Percentiles rank a stretch among this genome's conserved stretches.
phyloP scores from a whole-genome alignment of 2,113 vertebrate species.

The Bombycilla garrulus region DNA sequence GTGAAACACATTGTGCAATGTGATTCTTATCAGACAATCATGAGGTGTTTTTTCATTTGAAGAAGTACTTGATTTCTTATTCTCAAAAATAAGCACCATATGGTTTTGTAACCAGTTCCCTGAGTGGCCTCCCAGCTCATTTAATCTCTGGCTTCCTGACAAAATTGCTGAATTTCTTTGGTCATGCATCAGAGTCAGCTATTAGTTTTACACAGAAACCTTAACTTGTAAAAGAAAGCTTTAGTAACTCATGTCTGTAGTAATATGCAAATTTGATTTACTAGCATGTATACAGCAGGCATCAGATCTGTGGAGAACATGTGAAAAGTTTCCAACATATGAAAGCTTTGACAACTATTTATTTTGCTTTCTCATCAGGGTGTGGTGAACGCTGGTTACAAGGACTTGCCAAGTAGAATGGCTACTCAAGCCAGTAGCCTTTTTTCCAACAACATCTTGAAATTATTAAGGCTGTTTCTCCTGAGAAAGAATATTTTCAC shows the following conservation, averaged over 20 bases:
- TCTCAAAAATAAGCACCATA: constrained; percentile 70
- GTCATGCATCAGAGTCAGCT: constrained; percentile 31
- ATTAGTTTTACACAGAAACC: constrained; percentile 45
- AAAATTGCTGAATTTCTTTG: constrained; percentile 43
- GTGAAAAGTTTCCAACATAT: constrained; percentile 26
- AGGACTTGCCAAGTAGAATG: constrained; percentile 84
- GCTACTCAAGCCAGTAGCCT: constrained; percentile 84
- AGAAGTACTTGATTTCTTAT: constrained; percentile 57
- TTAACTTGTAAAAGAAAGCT: constrained; percentile 56
- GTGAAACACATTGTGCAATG: constrained; percentile 17
- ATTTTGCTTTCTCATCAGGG: constrained; percentile 72
- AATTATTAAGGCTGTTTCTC: constrained; percentile 85
- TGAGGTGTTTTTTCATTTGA: constrained; percentile 57
- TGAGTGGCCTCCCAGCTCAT: constrained; percentile 52
- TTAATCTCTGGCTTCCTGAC: constrained; percentile 59
- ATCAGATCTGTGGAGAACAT: constrained; percentile 1
- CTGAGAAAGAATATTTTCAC: constrained; percentile 82
- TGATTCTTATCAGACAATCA: constrained; percentile 48
- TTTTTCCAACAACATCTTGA: constrained; percentile 86
- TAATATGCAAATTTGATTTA: constrained; percentile 40
- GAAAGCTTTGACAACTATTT: constrained; percentile 43
- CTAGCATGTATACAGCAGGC: constrained; percentile 19
- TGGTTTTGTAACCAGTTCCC: constrained; percentile 54
- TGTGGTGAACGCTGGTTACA: constrained; percentile 82
- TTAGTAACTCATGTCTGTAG: constrained; percentile 32